Percentiles rank a stretch among this genome's conserved stretches.
Conservation (phyloP, 2,113 vertebrate species). For the Vanacampus margaritifer region DNA sequence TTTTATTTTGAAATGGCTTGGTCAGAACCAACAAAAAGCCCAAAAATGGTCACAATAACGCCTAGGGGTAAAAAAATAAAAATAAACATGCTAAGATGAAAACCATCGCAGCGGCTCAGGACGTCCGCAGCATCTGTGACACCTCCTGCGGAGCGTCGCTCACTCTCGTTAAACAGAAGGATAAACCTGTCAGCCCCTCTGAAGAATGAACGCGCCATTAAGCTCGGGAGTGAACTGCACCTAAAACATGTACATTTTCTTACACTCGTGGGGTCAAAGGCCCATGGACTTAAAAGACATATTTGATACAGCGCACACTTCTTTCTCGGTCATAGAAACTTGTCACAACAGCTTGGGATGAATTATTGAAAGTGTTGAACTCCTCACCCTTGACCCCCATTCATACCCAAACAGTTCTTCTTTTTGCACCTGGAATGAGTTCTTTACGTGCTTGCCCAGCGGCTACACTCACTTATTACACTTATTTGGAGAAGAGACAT, state of each 20-base stretch:
- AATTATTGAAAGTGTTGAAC: constrained; percentile 69
- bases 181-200: constrained; percentile 53
- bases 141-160: constrained; percentile 22
- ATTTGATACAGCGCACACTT: constrained; percentile 49
- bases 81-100: neutral
- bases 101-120: constrained; percentile 12
- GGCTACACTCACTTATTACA: constrained; percentile 29
- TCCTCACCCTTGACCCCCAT: constrained; percentile 70
- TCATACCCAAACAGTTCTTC: constrained; percentile 53
- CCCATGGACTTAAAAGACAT: constrained; percentile 48
- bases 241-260: constrained; percentile 52
- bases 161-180: constrained; percentile 36
- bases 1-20: too few relatives aligned
- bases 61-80: too few relatives aligned
- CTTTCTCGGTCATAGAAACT: constrained; percentile 34
- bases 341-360: constrained; percentile 66
- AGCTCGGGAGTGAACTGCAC: constrained; percentile 38
- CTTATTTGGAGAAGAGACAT: constrained; percentile 58
- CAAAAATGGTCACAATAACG: too few relatives aligned
- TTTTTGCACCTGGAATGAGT: constrained; percentile 66
- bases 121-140: constrained; percentile 36
- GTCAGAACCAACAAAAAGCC: too few relatives aligned
- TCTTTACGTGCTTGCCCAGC: constrained; percentile 56
- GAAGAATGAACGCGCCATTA: constrained; percentile 35
- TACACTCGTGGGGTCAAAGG: constrained; percentile 45